phyloP scores from a whole-genome alignment of 2,797 vertebrate species.

The Anabas testudineus region DNA sequence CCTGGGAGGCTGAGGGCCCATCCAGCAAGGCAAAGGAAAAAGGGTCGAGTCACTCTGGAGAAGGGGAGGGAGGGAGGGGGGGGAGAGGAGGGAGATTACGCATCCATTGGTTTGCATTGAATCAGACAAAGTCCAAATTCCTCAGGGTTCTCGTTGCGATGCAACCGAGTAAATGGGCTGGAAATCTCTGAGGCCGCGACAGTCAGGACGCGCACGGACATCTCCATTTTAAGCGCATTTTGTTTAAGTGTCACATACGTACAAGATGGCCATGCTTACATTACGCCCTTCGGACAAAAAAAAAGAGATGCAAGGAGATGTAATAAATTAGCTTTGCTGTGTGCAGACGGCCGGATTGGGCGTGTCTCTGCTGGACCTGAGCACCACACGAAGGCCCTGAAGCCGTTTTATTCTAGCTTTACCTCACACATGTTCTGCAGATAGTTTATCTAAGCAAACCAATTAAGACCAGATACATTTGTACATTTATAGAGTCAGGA shows the following conservation, averaged over 20 bases:
- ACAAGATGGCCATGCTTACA: constrained; percentile 66
- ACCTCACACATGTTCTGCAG: constrained; percentile 47
- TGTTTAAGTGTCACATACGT: constrained; percentile 32
- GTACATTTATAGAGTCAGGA: constrained; percentile 37
- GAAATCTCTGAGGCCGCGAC: constrained; percentile 71
- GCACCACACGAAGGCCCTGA: constrained; percentile 71
- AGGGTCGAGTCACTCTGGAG: constrained; percentile 86
- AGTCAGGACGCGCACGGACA: constrained; percentile 60
- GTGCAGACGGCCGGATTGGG: constrained; percentile 79
- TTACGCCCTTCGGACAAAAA: constrained; percentile 49
- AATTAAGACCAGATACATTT: constrained; percentile 53
- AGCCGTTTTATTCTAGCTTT: constrained; percentile 55
- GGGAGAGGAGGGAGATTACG: constrained; percentile 72
- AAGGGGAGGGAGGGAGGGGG: constrained; percentile 59
- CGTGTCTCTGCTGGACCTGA: constrained; percentile 82
- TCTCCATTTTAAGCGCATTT: constrained; percentile 67
- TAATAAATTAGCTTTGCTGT: constrained; percentile 69
- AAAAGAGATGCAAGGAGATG: constrained; percentile 46
- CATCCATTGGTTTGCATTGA: constrained; percentile 82
- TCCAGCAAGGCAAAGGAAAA: constrained; percentile 80
- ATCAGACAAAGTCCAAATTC: constrained; percentile 83
- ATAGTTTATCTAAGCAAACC: constrained; percentile 28
- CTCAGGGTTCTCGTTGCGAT: constrained; percentile 78
- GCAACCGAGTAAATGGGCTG: constrained; percentile 77
- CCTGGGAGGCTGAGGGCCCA: constrained; percentile 85